Evolutionary conservation across 2,888 invertebrate genomes (phyloP).

Genomic region (Limenitis camilla): DNA sequence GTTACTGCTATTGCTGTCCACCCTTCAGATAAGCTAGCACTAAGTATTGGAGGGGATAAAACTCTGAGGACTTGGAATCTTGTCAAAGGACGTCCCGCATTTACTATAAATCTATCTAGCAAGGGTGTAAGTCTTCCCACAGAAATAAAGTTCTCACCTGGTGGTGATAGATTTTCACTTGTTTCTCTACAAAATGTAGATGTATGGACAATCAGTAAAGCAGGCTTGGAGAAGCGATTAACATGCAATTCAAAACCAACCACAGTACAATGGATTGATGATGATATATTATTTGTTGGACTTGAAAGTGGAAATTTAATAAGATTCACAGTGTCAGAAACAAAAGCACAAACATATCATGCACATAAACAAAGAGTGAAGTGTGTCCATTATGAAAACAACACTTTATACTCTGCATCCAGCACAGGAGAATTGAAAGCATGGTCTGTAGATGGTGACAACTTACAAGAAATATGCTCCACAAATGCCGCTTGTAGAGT

Average conservation of each 20-base stretch:
- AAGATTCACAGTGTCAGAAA: slow-evolving; percentile 71
- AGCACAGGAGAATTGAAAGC: slow-evolving; percentile 87
- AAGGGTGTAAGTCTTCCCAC: slow-evolving; percentile 71
- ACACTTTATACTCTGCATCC: slow-evolving; percentile 80
- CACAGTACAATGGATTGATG: slow-evolving; percentile 79
- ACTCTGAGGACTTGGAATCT: slow-evolving; percentile 95
- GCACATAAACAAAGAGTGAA: slow-evolving; percentile 82
- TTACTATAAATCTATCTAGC: slow-evolving; percentile 87
- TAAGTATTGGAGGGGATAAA: slow-evolving; percentile 89
- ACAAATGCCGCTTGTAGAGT: slow-evolving; percentile 81
- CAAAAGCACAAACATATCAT: slow-evolving; percentile 57
- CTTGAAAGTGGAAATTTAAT: slow-evolving; percentile 83
- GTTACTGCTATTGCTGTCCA: slow-evolving; percentile 87
- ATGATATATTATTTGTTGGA: slow-evolving; percentile 79
- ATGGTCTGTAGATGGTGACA: slow-evolving; percentile 70
- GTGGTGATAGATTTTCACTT: slow-evolving; percentile 84
- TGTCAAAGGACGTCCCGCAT: slow-evolving; percentile 91
- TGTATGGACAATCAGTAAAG: slow-evolving; percentile 86
- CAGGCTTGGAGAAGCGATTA: slow-evolving; percentile 80
- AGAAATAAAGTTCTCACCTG: slow-evolving; percentile 82
- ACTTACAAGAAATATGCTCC: slow-evolving; percentile 70
- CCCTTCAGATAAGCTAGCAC: slow-evolving; percentile 90
- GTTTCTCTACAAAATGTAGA: slow-evolving; percentile 82
- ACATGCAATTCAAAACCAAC: slow-evolving; percentile 81
- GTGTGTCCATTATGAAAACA: slow-evolving; percentile 72